Conservation (phyloP, 2,888 invertebrate genomes). For the Gymnocheta viridis region DNA sequence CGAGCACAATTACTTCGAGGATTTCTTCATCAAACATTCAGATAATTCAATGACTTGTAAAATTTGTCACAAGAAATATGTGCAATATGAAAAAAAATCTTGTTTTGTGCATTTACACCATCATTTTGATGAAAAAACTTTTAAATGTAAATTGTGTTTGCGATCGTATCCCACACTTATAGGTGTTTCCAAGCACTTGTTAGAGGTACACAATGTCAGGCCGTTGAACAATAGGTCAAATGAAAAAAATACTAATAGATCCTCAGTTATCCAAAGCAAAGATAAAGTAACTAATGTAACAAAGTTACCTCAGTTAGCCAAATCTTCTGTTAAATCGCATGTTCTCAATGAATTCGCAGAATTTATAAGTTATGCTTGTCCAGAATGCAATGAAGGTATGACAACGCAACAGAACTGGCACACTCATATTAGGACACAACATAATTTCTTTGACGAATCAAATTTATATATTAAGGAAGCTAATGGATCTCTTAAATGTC, state of each 20-base stretch:
- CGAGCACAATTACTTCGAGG: conserved; percentile 32
- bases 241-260: not conserved
- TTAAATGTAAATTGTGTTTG: conserved; percentile 19
- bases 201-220: not conserved
- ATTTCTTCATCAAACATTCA: conserved; percentile 3
- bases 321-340: not conserved
- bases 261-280: not conserved
- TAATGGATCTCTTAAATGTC: conserved; percentile 49
- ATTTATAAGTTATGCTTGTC: conserved; percentile 67
- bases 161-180: not conserved
- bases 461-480: conserved; percentile 40
- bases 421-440: conserved; percentile 52
- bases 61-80: conserved; percentile 7
- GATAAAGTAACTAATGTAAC: not conserved
- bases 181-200: not conserved
- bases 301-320: conserved; percentile 17
- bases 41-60: conserved; percentile 23
- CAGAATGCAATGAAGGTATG: conserved; percentile 66
- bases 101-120: conserved; percentile 1
- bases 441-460: conserved; percentile 59
- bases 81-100: not conserved
- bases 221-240: not conserved
- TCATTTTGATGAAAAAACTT: conserved; percentile 36
- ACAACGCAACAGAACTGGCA: conserved; percentile 58
- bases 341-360: conserved; percentile 59